Evolutionary conservation across 2,113 vertebrate genomes (phyloP), one percentile per base, ranked within the genome.

Genomic region (Bos javanicus): DNA sequence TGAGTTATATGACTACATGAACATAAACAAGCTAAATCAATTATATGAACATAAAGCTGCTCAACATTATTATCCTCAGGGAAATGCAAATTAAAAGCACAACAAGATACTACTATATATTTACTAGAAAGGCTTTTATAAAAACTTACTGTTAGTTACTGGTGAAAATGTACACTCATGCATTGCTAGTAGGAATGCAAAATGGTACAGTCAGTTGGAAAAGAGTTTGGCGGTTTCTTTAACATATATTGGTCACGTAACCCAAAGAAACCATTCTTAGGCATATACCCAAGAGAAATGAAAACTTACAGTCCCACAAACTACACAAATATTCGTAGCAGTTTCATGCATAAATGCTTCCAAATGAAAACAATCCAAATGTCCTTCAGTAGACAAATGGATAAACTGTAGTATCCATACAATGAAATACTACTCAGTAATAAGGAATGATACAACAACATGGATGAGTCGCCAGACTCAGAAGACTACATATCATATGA

Each of bases 241-340:
- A 88, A 91, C 26, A 87, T 12, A 88, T 52, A 94, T 26, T 39
- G 78, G 28, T 21, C 76, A 57, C 21, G 52, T 25, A 64, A 87
- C 60, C 11, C 9, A 30, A 50, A 97, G 92, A 91, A 33, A 76
- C 30, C 16, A 92, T 36, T 94, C 80, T 28, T 64, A 90, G 21
- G 71, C 52, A 95, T 93, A 80, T 90, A 93, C 17, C 30, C 56
- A 94, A 95, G 60, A 93, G 90, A 87, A 96, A 94, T 59, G 76
- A 94, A 81, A 96, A 78, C 26, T 50, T 82, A 46, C 10, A 33
- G 78, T 92, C 30, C 62, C 46, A 80, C 46, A 43, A 90, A 92
- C 67, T 90, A 74, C 59, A 30, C 81, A 95, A 94, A 91, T 60
- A 94, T 62, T 91, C 76, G 25, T 43, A 60, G 71, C 26, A 93